Base-by-base conservation (phyloP, 2,888 invertebrate species). In the Creontiades dilutus region DNA sequence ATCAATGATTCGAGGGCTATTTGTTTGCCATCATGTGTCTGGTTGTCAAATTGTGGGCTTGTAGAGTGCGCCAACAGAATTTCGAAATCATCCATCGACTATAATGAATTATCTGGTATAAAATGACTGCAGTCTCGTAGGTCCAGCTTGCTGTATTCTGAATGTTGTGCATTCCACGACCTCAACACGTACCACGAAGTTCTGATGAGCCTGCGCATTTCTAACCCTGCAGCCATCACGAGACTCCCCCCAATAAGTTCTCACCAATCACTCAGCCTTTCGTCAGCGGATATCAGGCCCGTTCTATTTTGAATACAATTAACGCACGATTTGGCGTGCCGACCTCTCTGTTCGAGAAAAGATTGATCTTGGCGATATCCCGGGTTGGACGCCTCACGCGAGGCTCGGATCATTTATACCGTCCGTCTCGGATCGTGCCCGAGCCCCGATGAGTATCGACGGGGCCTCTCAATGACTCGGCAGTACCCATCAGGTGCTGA, bases 271-370 rank as follows among this genome's bases (percentile, higher is more conserved):
- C 68, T 68, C 68, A 68, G 1, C 68, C 68, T 68, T 23, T 68
- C 68, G 68, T 68, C 68, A 23, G 23, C 9, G n/a, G 78, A 7
- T 16, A 78, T 16, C 75, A 13, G 28, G 14, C 37, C 28, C 48
- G 80, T 80, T 28, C 82, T 82, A 28, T 82, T 82, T 82, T 82
- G 82, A 82, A 82, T 82, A 82, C 82, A 82, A 82, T 82, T 82
- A 82, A 82, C 55, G 82, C 82, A 82, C 82, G 82, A 82, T 52
- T 55, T 52, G 82, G 46, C 82, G 82, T 82, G 82, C 82, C 48
- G 80, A 80, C 46, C 28, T 78, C 78, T 46, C 23, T 28, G 76
- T 28, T 23, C 46, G 76, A 46, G 13, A 19, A 11, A 28, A 82
- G 48, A 47, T 47, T 48, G 82, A 82, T 82, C 48, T 27, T 4